Evolutionary conservation across 2,797 vertebrate species (phyloP).

Genomic region (Pteronotus mesoamericanus): DNA sequence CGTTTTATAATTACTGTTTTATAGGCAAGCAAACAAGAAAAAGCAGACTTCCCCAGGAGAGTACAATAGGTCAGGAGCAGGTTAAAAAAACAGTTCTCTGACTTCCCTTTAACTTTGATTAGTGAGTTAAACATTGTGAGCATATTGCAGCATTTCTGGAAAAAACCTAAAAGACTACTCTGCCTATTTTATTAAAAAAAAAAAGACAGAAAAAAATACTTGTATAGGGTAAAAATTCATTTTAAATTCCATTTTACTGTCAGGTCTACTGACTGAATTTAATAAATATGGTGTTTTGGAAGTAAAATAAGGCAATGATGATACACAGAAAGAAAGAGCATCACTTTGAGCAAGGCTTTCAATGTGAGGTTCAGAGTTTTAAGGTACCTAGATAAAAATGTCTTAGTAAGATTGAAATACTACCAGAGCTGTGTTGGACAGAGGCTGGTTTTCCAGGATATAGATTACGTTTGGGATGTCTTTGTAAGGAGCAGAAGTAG

Average conservation of each 20-base stretch:
- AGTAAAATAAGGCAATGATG: neutral
- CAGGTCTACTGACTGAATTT: neutral
- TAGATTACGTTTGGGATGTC: neutral
- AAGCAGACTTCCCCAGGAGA: neutral
- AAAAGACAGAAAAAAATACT: neutral
- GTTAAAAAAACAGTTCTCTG: neutral
- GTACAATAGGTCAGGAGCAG: constrained; percentile 38
- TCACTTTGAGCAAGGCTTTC: neutral
- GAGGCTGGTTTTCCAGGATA: neutral
- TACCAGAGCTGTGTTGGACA: neutral
- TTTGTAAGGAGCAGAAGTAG: neutral
- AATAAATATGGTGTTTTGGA: neutral
- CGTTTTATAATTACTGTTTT: constrained; percentile 39
- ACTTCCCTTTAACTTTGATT: neutral
- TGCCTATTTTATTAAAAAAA: neutral
- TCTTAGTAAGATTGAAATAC: neutral
- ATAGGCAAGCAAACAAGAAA: constrained; percentile 22
- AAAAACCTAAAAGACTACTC: neutral
- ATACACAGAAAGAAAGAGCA: neutral
- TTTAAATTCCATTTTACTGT: neutral
- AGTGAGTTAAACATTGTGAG: neutral
- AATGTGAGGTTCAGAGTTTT: neutral
- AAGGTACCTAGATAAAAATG: neutral
- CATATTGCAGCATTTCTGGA: neutral
- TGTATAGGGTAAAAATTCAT: neutral